These are phyloP conservation scores for Apostichopus leukothele DNA, from an alignment of 53 echinoderm and acorn worm species.

Conservation along the genomic window DNA sequence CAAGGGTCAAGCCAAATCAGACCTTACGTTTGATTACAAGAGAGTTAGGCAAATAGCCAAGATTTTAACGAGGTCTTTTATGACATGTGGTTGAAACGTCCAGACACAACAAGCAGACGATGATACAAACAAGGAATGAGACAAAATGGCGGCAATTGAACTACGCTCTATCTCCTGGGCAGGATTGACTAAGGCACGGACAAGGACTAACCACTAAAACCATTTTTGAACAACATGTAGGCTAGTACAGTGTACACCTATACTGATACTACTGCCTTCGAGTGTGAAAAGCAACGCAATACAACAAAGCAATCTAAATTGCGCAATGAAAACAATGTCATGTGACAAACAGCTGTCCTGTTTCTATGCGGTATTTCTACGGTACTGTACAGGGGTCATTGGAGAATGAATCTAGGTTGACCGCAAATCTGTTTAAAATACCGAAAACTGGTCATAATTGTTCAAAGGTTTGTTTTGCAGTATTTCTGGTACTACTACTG, in stretches of 20 bases:
- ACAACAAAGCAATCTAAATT: not conserved
- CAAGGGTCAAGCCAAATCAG: not conserved
- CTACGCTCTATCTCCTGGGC: not conserved
- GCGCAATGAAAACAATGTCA: slow-evolving; percentile 37
- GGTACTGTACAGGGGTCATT: not conserved
- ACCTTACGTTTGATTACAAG: not conserved
- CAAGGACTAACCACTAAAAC: too few species aligned
- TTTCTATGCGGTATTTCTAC: slow-evolving; percentile 16
- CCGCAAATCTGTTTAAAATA: too few species aligned
- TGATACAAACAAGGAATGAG: not conserved
- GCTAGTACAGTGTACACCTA: too few species aligned
- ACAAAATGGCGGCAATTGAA: not conserved
- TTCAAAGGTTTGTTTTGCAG: too few species aligned
- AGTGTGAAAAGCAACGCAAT: too few species aligned
- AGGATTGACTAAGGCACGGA: too few species aligned
- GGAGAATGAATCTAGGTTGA: too few species aligned
- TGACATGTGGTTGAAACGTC: not conserved
- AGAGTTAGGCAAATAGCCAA: not conserved
- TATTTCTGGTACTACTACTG: too few species aligned
- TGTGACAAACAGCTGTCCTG: slow-evolving; percentile 15
- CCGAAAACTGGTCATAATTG: too few species aligned
- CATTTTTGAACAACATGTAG: too few species aligned
- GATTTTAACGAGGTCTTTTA: not conserved
- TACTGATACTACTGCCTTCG: too few species aligned
- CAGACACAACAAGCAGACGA: not conserved